phyloP scores from a whole-genome alignment of 2,113 vertebrate genomes.

The Melanerpes aurifrons region DNA sequence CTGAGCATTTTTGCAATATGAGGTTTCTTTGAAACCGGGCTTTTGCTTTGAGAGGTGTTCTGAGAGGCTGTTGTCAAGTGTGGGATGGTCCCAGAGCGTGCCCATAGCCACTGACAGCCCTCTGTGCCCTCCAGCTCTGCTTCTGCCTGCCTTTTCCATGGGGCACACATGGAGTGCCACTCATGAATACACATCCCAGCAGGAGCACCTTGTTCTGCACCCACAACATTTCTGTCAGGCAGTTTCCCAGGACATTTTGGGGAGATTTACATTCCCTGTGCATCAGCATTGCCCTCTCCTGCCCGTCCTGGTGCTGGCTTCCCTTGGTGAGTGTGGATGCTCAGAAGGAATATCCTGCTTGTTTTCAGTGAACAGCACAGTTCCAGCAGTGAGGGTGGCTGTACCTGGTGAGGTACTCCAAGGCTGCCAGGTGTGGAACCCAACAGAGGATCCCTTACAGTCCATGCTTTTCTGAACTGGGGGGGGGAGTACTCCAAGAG shows the following conservation, averaged over 20 bases:
- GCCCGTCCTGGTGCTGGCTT: background rate
- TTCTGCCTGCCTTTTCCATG: background rate
- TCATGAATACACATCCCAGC: background rate
- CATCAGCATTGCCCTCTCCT: background rate
- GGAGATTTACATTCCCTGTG: background rate
- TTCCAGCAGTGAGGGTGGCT: fast-evolving
- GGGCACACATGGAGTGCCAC: fast-evolving
- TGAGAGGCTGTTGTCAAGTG: background rate
- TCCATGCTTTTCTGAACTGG: fast-evolving
- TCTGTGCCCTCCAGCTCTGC: fast-evolving
- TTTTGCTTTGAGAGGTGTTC: background rate
- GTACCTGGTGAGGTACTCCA: background rate
- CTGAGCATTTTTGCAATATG: background rate
- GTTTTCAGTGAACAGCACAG: fast-evolving
- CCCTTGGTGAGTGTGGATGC: fast-evolving
- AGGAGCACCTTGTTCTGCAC: background rate
- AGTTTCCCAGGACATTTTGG: background rate
- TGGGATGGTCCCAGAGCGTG: background rate
- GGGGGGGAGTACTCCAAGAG: background rate
- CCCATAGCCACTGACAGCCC: background rate
- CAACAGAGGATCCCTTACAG: background rate
- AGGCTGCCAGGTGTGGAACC: background rate
- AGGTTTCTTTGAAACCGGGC: background rate
- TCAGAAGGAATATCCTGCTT: background rate
- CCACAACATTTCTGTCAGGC: background rate